Percentiles rank a stretch among this genome's conserved stretches.
These are phyloP conservation scores for Frieseomelitta varia DNA, from an alignment of 1,140 invertebrate species.

Conservation along the genomic window DNA sequence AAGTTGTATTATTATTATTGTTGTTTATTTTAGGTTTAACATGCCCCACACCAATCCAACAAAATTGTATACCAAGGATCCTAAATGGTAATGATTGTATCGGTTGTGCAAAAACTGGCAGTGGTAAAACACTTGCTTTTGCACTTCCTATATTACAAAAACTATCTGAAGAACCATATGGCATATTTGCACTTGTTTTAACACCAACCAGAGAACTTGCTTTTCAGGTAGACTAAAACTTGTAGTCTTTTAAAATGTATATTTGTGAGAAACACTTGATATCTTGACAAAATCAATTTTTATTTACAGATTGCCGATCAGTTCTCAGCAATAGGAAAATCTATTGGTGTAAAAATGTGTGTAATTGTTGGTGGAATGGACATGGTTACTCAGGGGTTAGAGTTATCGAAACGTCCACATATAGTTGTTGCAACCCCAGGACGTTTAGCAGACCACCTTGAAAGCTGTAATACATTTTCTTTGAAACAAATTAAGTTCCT, in stretches of 20 bases:
- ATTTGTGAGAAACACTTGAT: not conserved
- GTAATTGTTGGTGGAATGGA: slow-evolving; percentile 96
- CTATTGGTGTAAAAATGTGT: slow-evolving; percentile 90
- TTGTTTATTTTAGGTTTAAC: slow-evolving; percentile 85
- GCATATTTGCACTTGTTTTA: slow-evolving; percentile 96
- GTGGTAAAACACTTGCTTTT: slow-evolving; percentile 98
- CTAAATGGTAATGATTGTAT: slow-evolving; percentile 94
- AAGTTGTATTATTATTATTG: not conserved
- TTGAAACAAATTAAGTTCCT: slow-evolving; percentile 92
- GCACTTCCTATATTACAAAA: slow-evolving; percentile 96
- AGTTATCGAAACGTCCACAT: slow-evolving; percentile 93
- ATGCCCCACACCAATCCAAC: slow-evolving; percentile 92
- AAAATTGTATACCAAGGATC: slow-evolving; percentile 91
- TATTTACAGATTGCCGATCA: slow-evolving; percentile 92
- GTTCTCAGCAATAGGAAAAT: slow-evolving; percentile 93
- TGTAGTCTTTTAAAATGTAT: not conserved
- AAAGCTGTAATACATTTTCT: slow-evolving; percentile 91
- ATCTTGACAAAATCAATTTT: not conserved
- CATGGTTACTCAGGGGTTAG: slow-evolving; percentile 94
- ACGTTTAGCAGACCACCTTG: slow-evolving; percentile 92
- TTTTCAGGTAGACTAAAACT: slow-evolving; percentile 84
- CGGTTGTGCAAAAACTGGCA: slow-evolving; percentile 98
- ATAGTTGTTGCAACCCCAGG: slow-evolving; percentile 97
- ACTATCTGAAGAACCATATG: slow-evolving; percentile 95
- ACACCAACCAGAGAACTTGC: slow-evolving; percentile 98